Evolutionary conservation across 2,797 vertebrate genomes (phyloP).

Genomic region (Epinephelus malabaricus): DNA sequence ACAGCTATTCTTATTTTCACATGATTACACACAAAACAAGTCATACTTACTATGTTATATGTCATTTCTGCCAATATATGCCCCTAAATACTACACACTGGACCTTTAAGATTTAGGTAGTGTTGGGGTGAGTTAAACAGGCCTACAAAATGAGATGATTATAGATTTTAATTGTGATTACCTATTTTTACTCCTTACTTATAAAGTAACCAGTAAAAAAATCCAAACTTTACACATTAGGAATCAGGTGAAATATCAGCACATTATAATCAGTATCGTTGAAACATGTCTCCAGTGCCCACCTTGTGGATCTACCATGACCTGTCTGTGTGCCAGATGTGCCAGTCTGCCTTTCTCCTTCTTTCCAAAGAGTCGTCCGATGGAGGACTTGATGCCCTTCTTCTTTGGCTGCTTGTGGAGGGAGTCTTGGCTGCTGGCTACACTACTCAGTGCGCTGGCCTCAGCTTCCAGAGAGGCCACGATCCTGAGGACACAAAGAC

Average conservation of each 20-base stretch:
- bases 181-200: no score
- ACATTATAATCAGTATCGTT: not conserved
- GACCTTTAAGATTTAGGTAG: no score
- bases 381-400: constrained; percentile 99
- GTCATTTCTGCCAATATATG: no score
- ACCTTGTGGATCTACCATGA: constrained; percentile 85
- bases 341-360: constrained; percentile 97
- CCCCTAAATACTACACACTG: no score
- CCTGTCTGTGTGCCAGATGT: constrained; percentile 93
- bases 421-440: constrained; percentile 97
- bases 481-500: constrained; percentile 81
- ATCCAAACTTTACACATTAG: not conserved
- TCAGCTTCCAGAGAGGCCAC: constrained; percentile 93
- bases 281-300: not conserved
- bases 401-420: constrained; percentile 99
- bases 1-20: no score
- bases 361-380: constrained; percentile 98
- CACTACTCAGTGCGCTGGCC: constrained; percentile 92
- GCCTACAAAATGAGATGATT: no score
- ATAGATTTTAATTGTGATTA: no score
- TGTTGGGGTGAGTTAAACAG: no score
- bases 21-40: no score
- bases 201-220: not conserved
- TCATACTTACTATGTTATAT: no score
- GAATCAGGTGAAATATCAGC: no score